A percentile compares a stretch with the other conserved stretches of the same genome.
These are phyloP conservation scores for Coelogynopora nodosa DNA, from an alignment of 2,888 invertebrate species.

Conservation along the genomic window DNA sequence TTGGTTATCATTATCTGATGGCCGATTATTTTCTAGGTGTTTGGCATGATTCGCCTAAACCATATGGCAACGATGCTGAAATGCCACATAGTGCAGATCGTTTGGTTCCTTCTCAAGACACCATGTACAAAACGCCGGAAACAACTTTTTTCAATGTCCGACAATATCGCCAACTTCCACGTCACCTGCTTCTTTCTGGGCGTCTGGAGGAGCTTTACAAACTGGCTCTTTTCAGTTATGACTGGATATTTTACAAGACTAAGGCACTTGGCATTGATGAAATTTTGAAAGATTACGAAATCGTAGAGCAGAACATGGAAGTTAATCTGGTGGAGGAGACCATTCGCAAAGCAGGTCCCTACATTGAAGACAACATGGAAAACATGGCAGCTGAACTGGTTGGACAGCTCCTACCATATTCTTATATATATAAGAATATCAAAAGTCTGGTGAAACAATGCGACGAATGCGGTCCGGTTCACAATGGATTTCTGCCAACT, in stretches of 20 bases:
- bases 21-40: slow-evolving; percentile 60
- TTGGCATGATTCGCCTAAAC: slow-evolving; percentile 53
- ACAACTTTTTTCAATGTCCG: slow-evolving; percentile 55
- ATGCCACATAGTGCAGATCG: slow-evolving; percentile 49
- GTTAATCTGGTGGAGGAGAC: slow-evolving; percentile 55
- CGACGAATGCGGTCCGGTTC: slow-evolving; percentile 54
- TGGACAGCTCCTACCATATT: slow-evolving; percentile 58
- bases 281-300: slow-evolving; percentile 55
- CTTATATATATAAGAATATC: slow-evolving; percentile 54
- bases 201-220: slow-evolving; percentile 55
- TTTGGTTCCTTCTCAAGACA: slow-evolving; percentile 53
- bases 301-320: slow-evolving; percentile 50
- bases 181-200: slow-evolving; percentile 56
- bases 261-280: slow-evolving; percentile 57
- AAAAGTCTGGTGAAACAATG: slow-evolving; percentile 56
- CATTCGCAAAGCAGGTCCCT: slow-evolving; percentile 53
- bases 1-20: slow-evolving; percentile 53
- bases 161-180: slow-evolving; percentile 58
- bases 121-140: slow-evolving; percentile 50
- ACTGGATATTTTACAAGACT: slow-evolving; percentile 59
- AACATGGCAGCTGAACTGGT: slow-evolving; percentile 58
- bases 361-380: slow-evolving; percentile 54
- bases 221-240: slow-evolving; percentile 58
- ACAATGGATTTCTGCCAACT: slow-evolving; percentile 57
- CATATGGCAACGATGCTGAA: slow-evolving; percentile 46